These are phyloP conservation scores for Harlomillsia oculata DNA, from an alignment of 1,140 invertebrate genomes.

Conservation along the genomic window DNA sequence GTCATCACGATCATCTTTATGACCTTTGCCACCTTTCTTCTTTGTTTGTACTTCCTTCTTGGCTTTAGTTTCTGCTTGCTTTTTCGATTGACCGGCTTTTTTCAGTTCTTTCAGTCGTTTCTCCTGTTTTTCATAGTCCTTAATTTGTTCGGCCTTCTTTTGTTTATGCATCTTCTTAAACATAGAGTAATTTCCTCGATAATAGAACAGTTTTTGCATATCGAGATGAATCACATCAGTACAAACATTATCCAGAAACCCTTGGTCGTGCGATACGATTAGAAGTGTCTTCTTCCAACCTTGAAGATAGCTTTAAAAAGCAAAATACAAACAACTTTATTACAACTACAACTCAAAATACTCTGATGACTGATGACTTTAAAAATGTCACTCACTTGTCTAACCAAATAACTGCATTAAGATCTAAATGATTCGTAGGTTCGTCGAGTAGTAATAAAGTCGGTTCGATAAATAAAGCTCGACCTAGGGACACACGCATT, in stretches of 20 bases:
- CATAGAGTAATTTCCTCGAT: constrained; percentile 96
- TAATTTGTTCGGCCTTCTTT: constrained; percentile 88
- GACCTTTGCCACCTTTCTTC: constrained; percentile 64
- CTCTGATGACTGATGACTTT: not conserved
- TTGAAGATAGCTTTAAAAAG: constrained; percentile 70
- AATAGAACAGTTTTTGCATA: constrained; percentile 82
- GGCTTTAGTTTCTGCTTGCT: constrained; percentile 61
- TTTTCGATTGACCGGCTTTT: constrained; percentile 86
- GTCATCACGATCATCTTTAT: constrained; percentile 64
- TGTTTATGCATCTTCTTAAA: constrained; percentile 99
- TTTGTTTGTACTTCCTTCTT: constrained; percentile 62
- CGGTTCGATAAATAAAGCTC: constrained; percentile 82
- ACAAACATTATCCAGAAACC: constrained; percentile 97
- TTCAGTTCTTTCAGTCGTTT: constrained; percentile 90
- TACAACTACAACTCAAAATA: not conserved
- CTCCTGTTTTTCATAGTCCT: constrained; percentile 97
- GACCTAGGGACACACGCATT: constrained; percentile 92
- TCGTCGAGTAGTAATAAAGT: constrained; percentile 92
- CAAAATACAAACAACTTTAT: constrained; percentile 6
- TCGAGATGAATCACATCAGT: constrained; percentile 98
- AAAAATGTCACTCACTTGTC: constrained; percentile 64
- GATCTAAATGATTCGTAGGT: constrained; percentile 87
- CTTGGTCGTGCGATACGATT: constrained; percentile 98
- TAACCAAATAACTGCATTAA: constrained; percentile 98
- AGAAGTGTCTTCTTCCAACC: constrained; percentile 95